phyloP scores from a whole-genome alignment of 2,113 vertebrate species.

The Gopherus flavomarginatus region DNA sequence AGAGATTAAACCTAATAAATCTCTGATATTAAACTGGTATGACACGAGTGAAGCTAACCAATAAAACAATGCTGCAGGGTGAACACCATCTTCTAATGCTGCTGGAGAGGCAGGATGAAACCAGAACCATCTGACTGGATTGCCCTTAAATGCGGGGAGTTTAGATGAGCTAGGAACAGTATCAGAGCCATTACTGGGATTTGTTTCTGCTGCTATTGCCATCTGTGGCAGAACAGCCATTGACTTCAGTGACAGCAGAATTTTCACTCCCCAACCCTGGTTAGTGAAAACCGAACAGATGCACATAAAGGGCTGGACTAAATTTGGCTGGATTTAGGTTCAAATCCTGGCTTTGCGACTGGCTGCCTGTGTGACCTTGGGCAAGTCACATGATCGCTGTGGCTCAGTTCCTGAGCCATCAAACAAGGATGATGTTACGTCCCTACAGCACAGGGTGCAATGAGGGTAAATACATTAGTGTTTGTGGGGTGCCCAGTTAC shows the following conservation, averaged over 20 bases:
- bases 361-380: background rate
- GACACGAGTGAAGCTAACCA: background rate
- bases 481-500: background rate
- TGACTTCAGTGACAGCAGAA: background rate
- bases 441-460: background rate
- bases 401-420: background rate
- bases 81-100: slow-evolving; percentile 6
- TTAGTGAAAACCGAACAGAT: background rate
- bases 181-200: background rate
- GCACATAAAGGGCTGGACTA: background rate
- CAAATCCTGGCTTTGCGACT: background rate
- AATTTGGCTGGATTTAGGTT: background rate
- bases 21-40: slow-evolving; percentile 49
- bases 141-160: background rate
- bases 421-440: background rate
- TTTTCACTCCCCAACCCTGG: background rate
- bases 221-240: background rate
- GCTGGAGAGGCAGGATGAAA: background rate
- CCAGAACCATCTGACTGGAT: background rate
- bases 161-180: background rate
- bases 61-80: background rate
- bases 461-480: background rate
- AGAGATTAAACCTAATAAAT: slow-evolving; percentile 32
- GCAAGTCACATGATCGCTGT: background rate
- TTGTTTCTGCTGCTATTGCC: background rate